Evolutionary conservation across 2,113 vertebrate species (phyloP).

Genomic region (Rhinoderma darwinii): DNA sequence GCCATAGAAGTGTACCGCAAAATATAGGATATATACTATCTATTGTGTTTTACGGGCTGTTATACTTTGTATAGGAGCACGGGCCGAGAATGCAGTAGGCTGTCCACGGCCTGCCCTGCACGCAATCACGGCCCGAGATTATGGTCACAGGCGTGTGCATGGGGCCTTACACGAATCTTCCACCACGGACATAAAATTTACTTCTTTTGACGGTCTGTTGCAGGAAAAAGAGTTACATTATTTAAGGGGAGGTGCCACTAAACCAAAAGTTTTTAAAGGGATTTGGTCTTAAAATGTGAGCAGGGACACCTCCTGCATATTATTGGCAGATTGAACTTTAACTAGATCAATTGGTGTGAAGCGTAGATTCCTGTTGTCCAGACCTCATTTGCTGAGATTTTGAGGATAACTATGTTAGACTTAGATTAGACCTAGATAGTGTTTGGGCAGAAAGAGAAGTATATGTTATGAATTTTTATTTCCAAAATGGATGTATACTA

Average conservation of each 20-base stretch:
- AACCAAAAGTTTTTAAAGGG: not conserved
- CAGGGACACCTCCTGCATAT: not conserved
- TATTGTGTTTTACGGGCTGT: too few relatives aligned
- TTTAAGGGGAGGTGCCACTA: conserved; percentile 37
- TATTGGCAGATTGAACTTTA: conserved; percentile 19
- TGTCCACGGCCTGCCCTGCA: too few relatives aligned
- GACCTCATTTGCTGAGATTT: not conserved
- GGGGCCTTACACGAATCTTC: not conserved
- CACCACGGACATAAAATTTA: not conserved
- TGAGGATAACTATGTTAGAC: not conserved
- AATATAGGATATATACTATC: too few relatives aligned
- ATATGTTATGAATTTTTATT: not conserved
- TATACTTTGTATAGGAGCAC: too few relatives aligned
- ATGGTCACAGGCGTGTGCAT: too few relatives aligned
- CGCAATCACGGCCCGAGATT: too few relatives aligned
- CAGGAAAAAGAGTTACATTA: not conserved
- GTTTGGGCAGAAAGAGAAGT: not conserved
- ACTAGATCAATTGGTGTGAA: not conserved
- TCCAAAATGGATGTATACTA: not conserved
- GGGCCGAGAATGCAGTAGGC: too few relatives aligned
- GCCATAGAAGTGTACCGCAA: too few relatives aligned
- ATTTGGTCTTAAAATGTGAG: not conserved
- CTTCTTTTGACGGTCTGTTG: not conserved
- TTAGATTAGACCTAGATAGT: not conserved
- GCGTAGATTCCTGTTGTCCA: not conserved